phyloP scores from a whole-genome alignment of 2,113 vertebrate genomes.

The Ancistrus triradiatus region DNA sequence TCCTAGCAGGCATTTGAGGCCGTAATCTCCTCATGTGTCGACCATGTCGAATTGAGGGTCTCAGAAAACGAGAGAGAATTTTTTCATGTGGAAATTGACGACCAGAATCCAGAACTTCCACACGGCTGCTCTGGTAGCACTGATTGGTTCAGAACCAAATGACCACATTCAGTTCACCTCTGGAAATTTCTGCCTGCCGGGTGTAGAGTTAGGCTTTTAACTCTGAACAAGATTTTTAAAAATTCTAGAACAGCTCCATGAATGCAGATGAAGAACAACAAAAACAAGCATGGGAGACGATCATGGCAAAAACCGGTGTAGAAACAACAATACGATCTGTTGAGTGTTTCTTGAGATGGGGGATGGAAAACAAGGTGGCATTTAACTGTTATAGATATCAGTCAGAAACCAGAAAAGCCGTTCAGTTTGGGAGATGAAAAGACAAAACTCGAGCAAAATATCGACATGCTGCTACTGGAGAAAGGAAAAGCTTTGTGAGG shows the following conservation, averaged over 20 bases:
- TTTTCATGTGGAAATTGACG: slow-evolving; percentile 32
- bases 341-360: slow-evolving; percentile 20
- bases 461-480: slow-evolving; percentile 34
- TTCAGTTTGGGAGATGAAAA: neutral
- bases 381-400: slow-evolving; percentile 33
- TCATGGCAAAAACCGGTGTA: slow-evolving; percentile 36
- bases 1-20: slow-evolving; percentile 42
- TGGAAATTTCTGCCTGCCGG: slow-evolving; percentile 23
- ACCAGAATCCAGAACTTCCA: slow-evolving; percentile 41
- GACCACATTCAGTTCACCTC: slow-evolving; percentile 7
- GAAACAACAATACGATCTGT: slow-evolving; percentile 33
- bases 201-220: slow-evolving; percentile 30
- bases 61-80: slow-evolving; percentile 31
- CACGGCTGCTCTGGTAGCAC: slow-evolving; percentile 16
- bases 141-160: slow-evolving; percentile 10
- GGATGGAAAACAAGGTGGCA: slow-evolving; percentile 15
- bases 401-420: slow-evolving; percentile 21
- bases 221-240: slow-evolving; percentile 26
- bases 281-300: neutral
- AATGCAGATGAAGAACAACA: neutral
- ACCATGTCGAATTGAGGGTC: slow-evolving; percentile 33
- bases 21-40: too few relatives aligned
- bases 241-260: neutral
- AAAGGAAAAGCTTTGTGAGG: slow-evolving; percentile 35
- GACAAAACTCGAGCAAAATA: slow-evolving; percentile 11